phyloP scores from a whole-genome alignment of 2,888 invertebrate species.

The Magallana nippona region DNA sequence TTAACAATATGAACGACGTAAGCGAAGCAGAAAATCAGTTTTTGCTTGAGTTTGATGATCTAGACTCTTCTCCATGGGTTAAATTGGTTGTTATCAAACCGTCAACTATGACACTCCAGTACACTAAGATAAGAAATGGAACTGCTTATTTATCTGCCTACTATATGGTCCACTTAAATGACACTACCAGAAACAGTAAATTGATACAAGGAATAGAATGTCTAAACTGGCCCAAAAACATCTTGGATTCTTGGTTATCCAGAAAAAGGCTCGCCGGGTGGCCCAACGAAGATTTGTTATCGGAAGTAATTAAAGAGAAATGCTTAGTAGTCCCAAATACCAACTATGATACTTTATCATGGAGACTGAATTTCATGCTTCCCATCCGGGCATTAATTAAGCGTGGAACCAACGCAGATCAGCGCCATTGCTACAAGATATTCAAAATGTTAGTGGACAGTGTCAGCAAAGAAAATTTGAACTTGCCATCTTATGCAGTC shows the following conservation, averaged over 20 bases:
- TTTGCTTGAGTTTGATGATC: not conserved
- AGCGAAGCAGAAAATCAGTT: not conserved
- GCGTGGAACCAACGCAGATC: conserved; percentile 25
- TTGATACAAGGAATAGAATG: not conserved
- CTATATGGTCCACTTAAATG: no score
- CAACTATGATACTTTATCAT: conserved; percentile 14
- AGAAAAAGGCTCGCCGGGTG: conserved; percentile 44
- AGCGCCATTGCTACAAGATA: conserved; percentile 44
- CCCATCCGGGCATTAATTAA: conserved; percentile 32
- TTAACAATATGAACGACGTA: not conserved
- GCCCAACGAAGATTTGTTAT: conserved; percentile 20
- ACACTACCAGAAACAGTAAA: not conserved
- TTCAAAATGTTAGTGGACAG: conserved; percentile 45
- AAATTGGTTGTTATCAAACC: not conserved
- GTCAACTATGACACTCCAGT: not conserved
- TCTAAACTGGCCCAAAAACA: not conserved
- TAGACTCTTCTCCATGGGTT: not conserved
- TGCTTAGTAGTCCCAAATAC: conserved; percentile 23
- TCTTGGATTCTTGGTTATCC: conserved; percentile 35
- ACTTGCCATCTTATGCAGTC: conserved; percentile 20
- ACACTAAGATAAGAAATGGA: not conserved
- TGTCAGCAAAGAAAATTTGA: conserved; percentile 24
- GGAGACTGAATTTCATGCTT: conserved; percentile 39
- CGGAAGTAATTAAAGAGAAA: not conserved
- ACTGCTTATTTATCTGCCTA: not conserved